Evolutionary conservation across 1,140 invertebrate species (phyloP).

Genomic region (Psilanteris sp.): DNA sequence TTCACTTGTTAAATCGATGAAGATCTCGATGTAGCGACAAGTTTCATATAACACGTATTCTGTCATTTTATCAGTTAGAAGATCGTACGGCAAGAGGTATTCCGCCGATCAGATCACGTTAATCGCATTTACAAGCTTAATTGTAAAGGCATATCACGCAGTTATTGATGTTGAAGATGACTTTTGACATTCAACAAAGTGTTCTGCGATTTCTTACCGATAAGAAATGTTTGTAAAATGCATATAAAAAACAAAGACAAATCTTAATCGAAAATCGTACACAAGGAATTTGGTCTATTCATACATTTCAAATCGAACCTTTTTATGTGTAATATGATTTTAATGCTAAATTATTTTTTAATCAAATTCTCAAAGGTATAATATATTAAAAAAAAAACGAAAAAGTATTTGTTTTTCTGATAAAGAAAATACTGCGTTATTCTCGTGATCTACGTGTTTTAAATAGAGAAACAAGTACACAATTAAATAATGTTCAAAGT

Average conservation of each 20-base stretch:
- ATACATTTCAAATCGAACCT: too few species aligned
- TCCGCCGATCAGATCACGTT: conserved; percentile 46
- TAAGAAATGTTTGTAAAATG: conserved; percentile 36
- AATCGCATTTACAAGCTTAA: conserved; percentile 53
- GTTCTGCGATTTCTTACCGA: conserved; percentile 22
- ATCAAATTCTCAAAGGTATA: too few species aligned
- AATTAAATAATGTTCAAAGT: too few species aligned
- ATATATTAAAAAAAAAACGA: too few species aligned
- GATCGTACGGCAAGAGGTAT: conserved; percentile 32
- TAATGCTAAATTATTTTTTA: too few species aligned
- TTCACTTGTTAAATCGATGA: conserved; percentile 13
- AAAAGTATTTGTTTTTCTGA: too few species aligned
- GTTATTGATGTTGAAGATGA: conserved; percentile 47
- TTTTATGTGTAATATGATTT: too few species aligned
- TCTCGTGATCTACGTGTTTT: too few species aligned
- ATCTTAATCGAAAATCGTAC: not conserved
- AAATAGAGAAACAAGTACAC: too few species aligned
- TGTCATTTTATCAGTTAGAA: conserved; percentile 25
- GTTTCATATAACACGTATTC: conserved; percentile 21
- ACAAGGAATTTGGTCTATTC: not conserved
- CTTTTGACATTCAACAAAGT: conserved; percentile 52
- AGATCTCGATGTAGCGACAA: conserved; percentile 15
- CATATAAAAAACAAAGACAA: conserved; percentile 16
- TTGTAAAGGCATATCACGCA: conserved; percentile 53
- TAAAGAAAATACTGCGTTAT: too few species aligned